Conservation (phyloP, 2,888 invertebrate genomes). For the Hemicrepidius hirtus region DNA sequence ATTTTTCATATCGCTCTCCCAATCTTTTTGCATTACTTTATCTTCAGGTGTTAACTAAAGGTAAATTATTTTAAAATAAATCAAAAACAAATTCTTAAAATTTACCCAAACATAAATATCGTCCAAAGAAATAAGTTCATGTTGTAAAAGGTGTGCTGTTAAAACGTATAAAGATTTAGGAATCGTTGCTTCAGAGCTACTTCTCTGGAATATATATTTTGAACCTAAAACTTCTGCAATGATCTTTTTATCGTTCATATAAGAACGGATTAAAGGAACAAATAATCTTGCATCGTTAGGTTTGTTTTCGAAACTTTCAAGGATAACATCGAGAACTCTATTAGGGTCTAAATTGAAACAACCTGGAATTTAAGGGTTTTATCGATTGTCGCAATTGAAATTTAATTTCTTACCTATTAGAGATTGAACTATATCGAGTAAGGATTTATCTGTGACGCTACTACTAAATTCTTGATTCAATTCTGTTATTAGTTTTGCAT, state of each 20-base stretch:
- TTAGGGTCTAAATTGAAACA: slow-evolving; percentile 99
- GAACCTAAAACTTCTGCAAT: slow-evolving; percentile 97
- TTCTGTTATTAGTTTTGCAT: slow-evolving; percentile 96
- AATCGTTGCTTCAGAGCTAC: slow-evolving; percentile 79
- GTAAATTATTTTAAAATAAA: slow-evolving; percentile 19
- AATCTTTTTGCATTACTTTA: slow-evolving; percentile 84
- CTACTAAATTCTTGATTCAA: slow-evolving; percentile 88
- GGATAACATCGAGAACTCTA: slow-evolving; percentile 94
- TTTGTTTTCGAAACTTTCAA: slow-evolving; percentile 96
- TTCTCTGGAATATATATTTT: slow-evolving; percentile 85
- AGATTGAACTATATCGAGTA: slow-evolving; percentile 93
- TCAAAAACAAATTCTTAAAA: too few relatives aligned
- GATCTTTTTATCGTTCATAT: slow-evolving; percentile 91
- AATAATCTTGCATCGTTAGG: slow-evolving; percentile 87
- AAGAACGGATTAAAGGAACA: slow-evolving; percentile 89
- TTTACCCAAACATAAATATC: slow-evolving; percentile 93
- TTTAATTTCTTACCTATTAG: slow-evolving; percentile 83
- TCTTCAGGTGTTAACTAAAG: slow-evolving; percentile 89
- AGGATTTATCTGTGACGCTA: slow-evolving; percentile 78
- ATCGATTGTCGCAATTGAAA: too few relatives aligned
- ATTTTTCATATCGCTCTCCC: slow-evolving; percentile 87
- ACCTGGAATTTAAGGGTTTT: slow-evolving; percentile 81
- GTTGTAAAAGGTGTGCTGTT: slow-evolving; percentile 92
- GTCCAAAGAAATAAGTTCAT: slow-evolving; percentile 88
- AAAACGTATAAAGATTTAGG: slow-evolving; percentile 92